Evolutionary conservation across 2,113 vertebrate species (phyloP), one percentile per base, ranked within the genome.

Genomic region (Limanda limanda): DNA sequence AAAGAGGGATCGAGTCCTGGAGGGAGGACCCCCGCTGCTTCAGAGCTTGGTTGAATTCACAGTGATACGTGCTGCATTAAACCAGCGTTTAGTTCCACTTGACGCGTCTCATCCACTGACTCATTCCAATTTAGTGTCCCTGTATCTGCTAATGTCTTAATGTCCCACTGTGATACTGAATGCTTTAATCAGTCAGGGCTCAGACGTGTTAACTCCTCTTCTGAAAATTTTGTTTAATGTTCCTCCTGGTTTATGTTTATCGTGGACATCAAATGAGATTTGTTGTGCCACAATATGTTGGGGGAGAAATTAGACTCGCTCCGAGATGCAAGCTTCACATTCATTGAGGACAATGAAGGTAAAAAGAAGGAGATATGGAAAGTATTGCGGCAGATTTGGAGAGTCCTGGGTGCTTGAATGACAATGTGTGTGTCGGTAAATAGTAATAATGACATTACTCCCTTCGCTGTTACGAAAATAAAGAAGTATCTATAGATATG

Each of bases 51-150:
- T 67, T 89, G 65, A 83, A 77, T 77, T 64, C 45, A 75, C 64
- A 79, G 60, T 7, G 6, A 45, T 52, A 48, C 74, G 71, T 24
- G 11, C 60, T 17, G 24, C 66, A 76, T 69, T 63, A 66, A 66
- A 78, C 75, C 57, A 77, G 76, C 48, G 45, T 85, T 83, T 76
- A 74, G 88, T 76, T 88, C 60, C 77, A 85, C 79, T 84, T 67
- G 59, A 79, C 18, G 27, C 77, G 48, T 84, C 76, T 76, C 67
- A 79, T 77, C 61, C 57, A 70, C 73, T 71, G 48, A 72, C 75
- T 88, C 23, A 37, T 69, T 68, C 52, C 56, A 61, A 15, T 68
- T 78, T 74, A n/a, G 51, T 63, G 58, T 54, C 1, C 48, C 61
- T 57, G 75, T 45, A 70, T 74, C 66, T 2, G 1, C 75, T 82